Evolutionary conservation across 1,140 invertebrate genomes (phyloP), one percentile per base, ranked within the genome.

Genomic region (Philopotamus ludificatus): DNA sequence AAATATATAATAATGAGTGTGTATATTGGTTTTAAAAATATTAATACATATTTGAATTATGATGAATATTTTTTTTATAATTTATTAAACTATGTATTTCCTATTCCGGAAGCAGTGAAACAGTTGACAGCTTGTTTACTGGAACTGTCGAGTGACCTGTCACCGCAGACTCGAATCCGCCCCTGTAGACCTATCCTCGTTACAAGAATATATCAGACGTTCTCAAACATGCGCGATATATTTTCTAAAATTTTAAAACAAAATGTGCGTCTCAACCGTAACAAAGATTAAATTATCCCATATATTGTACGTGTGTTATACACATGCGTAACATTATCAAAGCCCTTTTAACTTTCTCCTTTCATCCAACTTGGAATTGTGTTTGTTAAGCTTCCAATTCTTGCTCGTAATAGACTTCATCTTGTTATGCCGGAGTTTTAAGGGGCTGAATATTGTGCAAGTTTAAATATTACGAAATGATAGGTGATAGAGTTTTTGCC

Each of bases 111-210:
- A 50, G 18, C 20, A 22, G n/a, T 50, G 47, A 9, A 50, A 15
- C 16, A 18, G 51, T 54, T 54, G 54, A 57, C 34, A 57, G 54
- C 54, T 39, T 57, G 54, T 57, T 57, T 57, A 57, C 28, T 41
- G 21, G 54, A 57, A 12, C 54, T 57, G 28, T 57, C 54, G 34
- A 9, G 28, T 41, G 54, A 57, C 54, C 9, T 57, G 51, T 28
- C 51, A 54, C 4, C 28, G n/a, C n/a, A n/a, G n/a, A n/a, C n/a
- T n/a, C n/a, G n/a, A n/a, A n/a, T n/a, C n/a, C n/a, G n/a, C n/a
- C n/a, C n/a, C n/a, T n/a, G n/a, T n/a, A n/a, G n/a, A n/a, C n/a
- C n/a, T n/a, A n/a, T n/a, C n/a, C n/a, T n/a, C n/a, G n/a, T n/a
- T n/a, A n/a, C n/a, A n/a, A n/a, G n/a, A n/a, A n/a, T n/a, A n/a